Evolutionary conservation across 2,113 vertebrate genomes (phyloP).

Genomic region (Isichthys henryi): DNA sequence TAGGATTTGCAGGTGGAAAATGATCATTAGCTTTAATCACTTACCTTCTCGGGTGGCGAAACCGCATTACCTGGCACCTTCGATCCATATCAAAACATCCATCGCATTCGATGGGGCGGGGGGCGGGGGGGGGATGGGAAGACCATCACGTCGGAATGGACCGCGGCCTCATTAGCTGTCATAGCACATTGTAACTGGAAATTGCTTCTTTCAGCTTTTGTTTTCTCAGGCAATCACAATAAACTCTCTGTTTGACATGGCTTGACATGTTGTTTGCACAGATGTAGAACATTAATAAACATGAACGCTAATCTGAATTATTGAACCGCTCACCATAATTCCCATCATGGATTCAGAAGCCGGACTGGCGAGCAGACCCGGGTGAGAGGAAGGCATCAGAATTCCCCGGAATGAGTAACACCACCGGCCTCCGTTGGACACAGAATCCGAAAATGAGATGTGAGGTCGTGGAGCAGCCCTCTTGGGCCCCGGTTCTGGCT

Average conservation of each 20-base stretch:
- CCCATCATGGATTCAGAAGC: conserved; percentile 88
- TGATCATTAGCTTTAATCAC: conserved; percentile 96
- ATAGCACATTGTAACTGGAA: conserved; percentile 99
- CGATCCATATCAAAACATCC: conserved; percentile 93
- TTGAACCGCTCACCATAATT: conserved; percentile 97
- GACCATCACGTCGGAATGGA: conserved; percentile 78
- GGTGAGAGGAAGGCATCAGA: conserved; percentile 35
- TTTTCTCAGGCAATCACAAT: conserved; percentile 99
- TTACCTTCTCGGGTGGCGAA: conserved; percentile 82
- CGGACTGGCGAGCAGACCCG: conserved; percentile 63
- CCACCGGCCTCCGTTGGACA: conserved; percentile 74
- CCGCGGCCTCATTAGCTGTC: conserved; percentile 99
- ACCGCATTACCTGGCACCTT: conserved; percentile 88
- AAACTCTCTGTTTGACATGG: conserved; percentile 99
- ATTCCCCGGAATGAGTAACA: conserved; percentile 72
- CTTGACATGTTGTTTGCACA: conserved; percentile 99
- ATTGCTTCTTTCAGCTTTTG: conserved; percentile 99
- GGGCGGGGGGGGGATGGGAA: conserved; percentile 61
- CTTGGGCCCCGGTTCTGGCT: conserved; percentile 37
- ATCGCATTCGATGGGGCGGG: conserved; percentile 68
- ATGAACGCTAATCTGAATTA: conserved; percentile 99
- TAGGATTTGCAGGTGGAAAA: conserved; percentile 81
- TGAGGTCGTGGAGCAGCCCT: conserved; percentile 64
- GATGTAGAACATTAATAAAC: conserved; percentile 99
- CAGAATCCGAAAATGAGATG: conserved; percentile 85